Percentiles rank a stretch among this genome's conserved stretches.
Conservation (phyloP, 64 coral and sea anemone genomes). For the Porites lutea region DNA sequence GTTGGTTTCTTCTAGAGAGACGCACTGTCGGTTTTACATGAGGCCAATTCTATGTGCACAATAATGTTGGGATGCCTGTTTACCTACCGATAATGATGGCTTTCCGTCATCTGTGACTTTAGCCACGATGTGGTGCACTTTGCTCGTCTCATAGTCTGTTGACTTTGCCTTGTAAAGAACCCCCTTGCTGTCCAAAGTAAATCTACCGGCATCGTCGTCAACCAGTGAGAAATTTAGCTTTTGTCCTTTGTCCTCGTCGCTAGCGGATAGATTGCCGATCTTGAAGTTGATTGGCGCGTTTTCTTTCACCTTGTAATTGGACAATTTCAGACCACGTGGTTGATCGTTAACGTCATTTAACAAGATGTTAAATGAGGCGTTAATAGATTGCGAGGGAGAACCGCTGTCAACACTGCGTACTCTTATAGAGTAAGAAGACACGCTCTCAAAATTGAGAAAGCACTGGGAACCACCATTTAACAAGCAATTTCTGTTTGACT, state of each 20-base stretch:
- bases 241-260: slow-evolving; percentile 75
- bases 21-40: too few species aligned
- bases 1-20: too few species aligned
- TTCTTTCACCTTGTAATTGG: slow-evolving; percentile 70
- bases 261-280: slow-evolving; percentile 68
- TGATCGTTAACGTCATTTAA: slow-evolving; percentile 75
- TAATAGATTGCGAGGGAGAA: slow-evolving; percentile 53
- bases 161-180: slow-evolving; percentile 54
- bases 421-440: slow-evolving; percentile 56
- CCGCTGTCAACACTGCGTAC: slow-evolving; percentile 78
- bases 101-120: slow-evolving; percentile 59
- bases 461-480: slow-evolving; percentile 71
- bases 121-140: slow-evolving; percentile 66
- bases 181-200: slow-evolving; percentile 64
- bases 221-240: slow-evolving; percentile 66
- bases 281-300: slow-evolving; percentile 49
- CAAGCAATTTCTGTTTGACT: slow-evolving; percentile 73
- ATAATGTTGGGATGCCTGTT: neutral
- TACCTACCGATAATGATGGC: slow-evolving; percentile 55
- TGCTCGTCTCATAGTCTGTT: slow-evolving; percentile 82
- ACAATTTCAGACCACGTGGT: slow-evolving; percentile 63
- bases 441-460: slow-evolving; percentile 76
- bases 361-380: slow-evolving; percentile 35
- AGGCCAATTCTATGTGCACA: too few species aligned
- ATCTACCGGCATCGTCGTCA: slow-evolving; percentile 72